A percentile compares a stretch with the other conserved stretches of the same genome.
Conservation (phyloP, 2,888 invertebrate species). For the Aleiodes testaceus region DNA sequence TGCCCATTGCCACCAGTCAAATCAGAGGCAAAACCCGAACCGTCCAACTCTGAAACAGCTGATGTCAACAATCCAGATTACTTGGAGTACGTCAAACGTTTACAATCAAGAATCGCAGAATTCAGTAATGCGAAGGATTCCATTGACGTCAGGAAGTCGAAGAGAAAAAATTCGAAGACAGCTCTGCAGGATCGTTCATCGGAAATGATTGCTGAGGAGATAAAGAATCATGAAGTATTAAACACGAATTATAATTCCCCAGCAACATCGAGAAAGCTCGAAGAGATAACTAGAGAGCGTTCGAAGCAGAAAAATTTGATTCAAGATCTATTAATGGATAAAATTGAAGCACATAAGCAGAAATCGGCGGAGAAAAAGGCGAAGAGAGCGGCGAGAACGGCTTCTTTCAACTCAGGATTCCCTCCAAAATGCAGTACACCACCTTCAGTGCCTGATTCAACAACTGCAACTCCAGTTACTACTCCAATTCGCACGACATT, state of each 20-base stretch:
- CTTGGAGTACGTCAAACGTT: constrained; percentile 78
- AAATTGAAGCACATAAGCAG: constrained; percentile 81
- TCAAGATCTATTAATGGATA: constrained; percentile 87
- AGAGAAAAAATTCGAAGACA: constrained; percentile 74
- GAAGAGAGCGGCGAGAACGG: constrained; percentile 77
- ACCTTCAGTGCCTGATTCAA: constrained; percentile 53
- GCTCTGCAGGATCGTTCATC: constrained; percentile 72
- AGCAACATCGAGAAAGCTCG: constrained; percentile 79
- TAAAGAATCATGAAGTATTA: constrained; percentile 68
- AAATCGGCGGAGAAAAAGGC: constrained; percentile 77
- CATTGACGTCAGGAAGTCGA: constrained; percentile 78
- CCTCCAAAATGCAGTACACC: constrained; percentile 49
- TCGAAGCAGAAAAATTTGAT: constrained; percentile 89
- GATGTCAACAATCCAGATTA: constrained; percentile 71
- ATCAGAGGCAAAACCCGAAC: constrained; percentile 44
- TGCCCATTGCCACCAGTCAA: constrained; percentile 60
- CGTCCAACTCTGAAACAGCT: constrained; percentile 50
- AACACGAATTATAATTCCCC: constrained; percentile 72
- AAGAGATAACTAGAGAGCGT: constrained; percentile 85
- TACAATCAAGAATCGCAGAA: constrained; percentile 81
- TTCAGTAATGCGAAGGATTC: constrained; percentile 82
- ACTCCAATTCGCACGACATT: constrained; percentile 62
- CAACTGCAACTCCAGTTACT: constrained; percentile 57
- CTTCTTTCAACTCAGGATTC: constrained; percentile 68
- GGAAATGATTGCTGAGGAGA: constrained; percentile 74